Percentiles rank a stretch among this genome's conserved stretches.
phyloP scores from a whole-genome alignment of 2,113 vertebrate species.

The Percina caprodes region DNA sequence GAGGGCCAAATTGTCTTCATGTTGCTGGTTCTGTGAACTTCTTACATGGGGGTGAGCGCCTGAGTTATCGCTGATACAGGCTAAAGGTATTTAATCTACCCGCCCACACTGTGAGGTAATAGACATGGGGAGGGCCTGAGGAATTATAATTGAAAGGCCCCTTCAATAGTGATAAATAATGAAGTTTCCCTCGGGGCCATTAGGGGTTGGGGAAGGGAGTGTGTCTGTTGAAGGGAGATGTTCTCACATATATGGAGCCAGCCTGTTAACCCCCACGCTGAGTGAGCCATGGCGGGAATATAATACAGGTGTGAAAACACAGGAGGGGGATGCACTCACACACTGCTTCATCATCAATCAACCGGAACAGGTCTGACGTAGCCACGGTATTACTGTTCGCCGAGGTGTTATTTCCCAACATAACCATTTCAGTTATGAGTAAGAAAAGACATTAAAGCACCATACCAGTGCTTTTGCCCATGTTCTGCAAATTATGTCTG shows the following conservation, averaged over 20 bases:
- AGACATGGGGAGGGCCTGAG: conserved; percentile 32
- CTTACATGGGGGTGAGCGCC: conserved; percentile 23
- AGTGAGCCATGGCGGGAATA: conserved; percentile 55
- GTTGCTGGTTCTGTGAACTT: conserved; percentile 56
- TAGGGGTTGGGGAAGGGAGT: conserved; percentile 40
- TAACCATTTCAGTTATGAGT: not conserved
- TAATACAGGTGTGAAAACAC: conserved; percentile 52
- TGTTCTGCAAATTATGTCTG: not conserved
- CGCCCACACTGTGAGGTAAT: conserved; percentile 52
- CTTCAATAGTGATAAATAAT: conserved; percentile 77
- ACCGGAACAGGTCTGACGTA: conserved; percentile 36
- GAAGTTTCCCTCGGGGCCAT: conserved; percentile 68
- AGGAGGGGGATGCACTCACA: conserved; percentile 37
- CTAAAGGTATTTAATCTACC: conserved; percentile 64
- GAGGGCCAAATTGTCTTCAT: conserved; percentile 54
- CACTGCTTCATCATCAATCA: conserved; percentile 60
- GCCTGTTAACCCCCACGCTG: conserved; percentile 70
- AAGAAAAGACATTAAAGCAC: not conserved
- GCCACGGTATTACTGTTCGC: conserved; percentile 1
- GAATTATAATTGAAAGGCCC: conserved; percentile 77
- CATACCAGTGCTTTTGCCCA: not conserved
- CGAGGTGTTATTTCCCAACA: conserved; percentile 13
- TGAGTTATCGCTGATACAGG: conserved; percentile 57
- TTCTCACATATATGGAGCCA: conserved; percentile 58
- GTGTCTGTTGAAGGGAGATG: conserved; percentile 40